These are phyloP conservation scores for Tokudaia muenninki DNA, from an alignment of 2,797 vertebrate species.

Conservation along the genomic window DNA sequence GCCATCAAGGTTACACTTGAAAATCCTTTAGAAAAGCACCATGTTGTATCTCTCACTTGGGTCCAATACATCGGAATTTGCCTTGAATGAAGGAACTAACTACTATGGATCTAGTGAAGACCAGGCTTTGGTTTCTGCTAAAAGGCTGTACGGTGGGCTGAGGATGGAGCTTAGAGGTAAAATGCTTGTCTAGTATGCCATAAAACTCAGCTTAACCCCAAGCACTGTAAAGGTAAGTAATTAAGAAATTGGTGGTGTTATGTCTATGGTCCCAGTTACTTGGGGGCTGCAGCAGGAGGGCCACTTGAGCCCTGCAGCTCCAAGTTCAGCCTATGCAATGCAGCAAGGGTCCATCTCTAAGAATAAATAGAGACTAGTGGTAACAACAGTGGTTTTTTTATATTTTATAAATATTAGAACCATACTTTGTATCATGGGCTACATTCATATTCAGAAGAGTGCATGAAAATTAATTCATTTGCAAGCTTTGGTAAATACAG, in stretches of 20 bases:
- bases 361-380: neutral
- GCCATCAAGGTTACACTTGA: conserved; percentile 31
- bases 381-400: neutral
- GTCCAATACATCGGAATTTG: conserved; percentile 3
- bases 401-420: neutral
- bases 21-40: conserved; percentile 16
- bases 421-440: neutral
- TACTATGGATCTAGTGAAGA: neutral
- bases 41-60: neutral
- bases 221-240: neutral
- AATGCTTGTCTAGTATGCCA: neutral
- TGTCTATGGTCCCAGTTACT: neutral
- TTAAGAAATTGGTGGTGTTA: neutral
- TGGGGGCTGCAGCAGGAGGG: neutral
- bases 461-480: neutral
- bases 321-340: neutral
- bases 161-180: neutral
- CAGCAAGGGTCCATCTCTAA: neutral
- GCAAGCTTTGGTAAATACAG: neutral
- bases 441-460: neutral
- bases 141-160: neutral
- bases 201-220: neutral
- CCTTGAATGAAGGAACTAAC: neutral
- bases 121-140: neutral
- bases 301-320: neutral